Conservation (phyloP, 1,140 invertebrate species). For the Cotesia vestalis region DNA sequence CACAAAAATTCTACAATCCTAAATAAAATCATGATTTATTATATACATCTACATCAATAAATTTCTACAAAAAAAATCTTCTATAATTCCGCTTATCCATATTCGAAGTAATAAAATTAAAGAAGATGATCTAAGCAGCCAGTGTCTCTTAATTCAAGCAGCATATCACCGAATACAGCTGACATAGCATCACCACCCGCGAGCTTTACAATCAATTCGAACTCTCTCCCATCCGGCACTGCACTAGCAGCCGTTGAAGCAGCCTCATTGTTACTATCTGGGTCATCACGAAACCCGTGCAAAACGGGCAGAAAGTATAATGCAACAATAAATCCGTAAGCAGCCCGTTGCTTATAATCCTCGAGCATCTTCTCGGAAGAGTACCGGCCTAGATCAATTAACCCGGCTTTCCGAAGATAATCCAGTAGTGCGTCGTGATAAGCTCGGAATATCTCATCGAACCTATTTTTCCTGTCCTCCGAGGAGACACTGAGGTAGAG, state of each 20-base stretch:
- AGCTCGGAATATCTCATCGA: slow-evolving; percentile 48
- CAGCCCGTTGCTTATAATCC: slow-evolving; percentile 48
- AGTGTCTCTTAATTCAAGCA: slow-evolving; percentile 43
- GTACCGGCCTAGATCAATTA: slow-evolving; percentile 41
- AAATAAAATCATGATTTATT: too few relatives aligned
- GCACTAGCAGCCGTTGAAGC: not conserved
- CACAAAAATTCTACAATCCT: too few relatives aligned
- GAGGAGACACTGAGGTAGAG: slow-evolving; percentile 53
- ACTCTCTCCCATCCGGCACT: not conserved
- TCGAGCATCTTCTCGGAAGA: slow-evolving; percentile 47
- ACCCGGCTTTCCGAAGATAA: slow-evolving; percentile 36
- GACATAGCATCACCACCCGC: slow-evolving; percentile 44
- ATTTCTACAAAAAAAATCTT: too few relatives aligned
- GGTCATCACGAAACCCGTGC: slow-evolving; percentile 30
- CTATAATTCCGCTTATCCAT: too few relatives aligned
- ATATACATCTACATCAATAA: too few relatives aligned
- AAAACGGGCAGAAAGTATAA: slow-evolving; percentile 50
- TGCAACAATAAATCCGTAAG: slow-evolving; percentile 53
- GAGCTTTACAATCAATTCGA: not conserved
- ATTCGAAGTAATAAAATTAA: not conserved
- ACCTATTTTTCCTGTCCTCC: slow-evolving; percentile 40
- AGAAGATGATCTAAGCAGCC: slow-evolving; percentile 43
- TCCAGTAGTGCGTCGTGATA: slow-evolving; percentile 51
- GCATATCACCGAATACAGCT: slow-evolving; percentile 44
- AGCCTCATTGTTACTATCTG: not conserved